Evolutionary conservation across 2,113 vertebrate genomes (phyloP).

Genomic region (Poicephalus meyeri): DNA sequence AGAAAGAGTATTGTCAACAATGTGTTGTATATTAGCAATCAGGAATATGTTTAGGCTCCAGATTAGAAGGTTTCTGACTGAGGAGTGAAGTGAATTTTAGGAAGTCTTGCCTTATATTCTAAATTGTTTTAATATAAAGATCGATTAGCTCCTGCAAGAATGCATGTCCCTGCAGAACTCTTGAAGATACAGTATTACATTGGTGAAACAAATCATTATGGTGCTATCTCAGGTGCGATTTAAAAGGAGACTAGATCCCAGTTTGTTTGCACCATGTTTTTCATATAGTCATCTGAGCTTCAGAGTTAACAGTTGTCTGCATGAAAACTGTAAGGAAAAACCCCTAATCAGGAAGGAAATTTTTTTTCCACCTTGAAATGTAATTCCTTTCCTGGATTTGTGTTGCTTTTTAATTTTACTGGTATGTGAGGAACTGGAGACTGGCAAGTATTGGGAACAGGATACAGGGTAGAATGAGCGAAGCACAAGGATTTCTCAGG

Average conservation of each 20-base stretch:
- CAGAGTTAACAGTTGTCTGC: not conserved
- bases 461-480: not conserved
- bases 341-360: not conserved
- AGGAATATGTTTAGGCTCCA: not conserved
- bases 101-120: not conserved
- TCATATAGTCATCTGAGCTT: not conserved
- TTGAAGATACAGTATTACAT: not conserved
- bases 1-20: not conserved
- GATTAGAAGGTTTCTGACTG: not conserved
- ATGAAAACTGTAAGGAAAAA: not conserved
- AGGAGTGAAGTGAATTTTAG: not conserved
- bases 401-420: not conserved
- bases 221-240: not conserved
- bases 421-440: not conserved
- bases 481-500: not conserved
- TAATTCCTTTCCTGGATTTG: conserved; percentile 9
- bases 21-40: not conserved
- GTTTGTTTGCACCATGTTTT: not conserved
- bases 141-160: not conserved
- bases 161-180: not conserved
- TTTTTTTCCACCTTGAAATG: not conserved
- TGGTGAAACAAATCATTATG: not conserved
- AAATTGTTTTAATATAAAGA: not conserved
- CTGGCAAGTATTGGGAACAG: not conserved
- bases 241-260: not conserved